Percentiles rank a stretch among this genome's conserved stretches.
Evolutionary conservation across 2,113 vertebrate species (phyloP).

Genomic region (Parotia lawesii): DNA sequence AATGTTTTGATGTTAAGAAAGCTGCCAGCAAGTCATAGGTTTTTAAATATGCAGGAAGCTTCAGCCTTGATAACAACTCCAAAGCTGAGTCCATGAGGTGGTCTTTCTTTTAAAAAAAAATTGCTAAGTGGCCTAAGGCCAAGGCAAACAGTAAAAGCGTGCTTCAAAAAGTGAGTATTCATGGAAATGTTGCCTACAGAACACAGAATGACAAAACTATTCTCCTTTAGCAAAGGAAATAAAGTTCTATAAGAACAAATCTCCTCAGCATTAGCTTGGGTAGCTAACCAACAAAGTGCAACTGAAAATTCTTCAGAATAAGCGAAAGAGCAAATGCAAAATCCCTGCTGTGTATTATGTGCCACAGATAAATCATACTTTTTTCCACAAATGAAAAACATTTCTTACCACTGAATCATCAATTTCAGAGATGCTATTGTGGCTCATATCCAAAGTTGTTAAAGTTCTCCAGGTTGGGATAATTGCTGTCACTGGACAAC

Average conservation of each 20-base stretch:
- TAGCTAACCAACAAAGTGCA: background rate
- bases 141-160: background rate
- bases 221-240: background rate
- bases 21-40: background rate
- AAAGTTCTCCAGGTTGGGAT: conserved; percentile 89
- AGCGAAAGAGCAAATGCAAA: background rate
- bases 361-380: background rate
- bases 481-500: conserved; percentile 84
- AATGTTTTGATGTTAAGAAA: background rate
- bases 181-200: background rate
- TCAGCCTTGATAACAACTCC: background rate
- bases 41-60: background rate
- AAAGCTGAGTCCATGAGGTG: background rate
- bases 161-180: background rate
- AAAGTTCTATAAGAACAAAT: background rate
- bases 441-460: conserved; percentile 95
- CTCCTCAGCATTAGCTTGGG: background rate
- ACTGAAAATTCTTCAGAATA: background rate
- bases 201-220: background rate
- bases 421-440: conserved; percentile 85
- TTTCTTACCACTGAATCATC: conserved; percentile 90
- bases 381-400: background rate
- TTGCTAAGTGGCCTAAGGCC: background rate
- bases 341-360: background rate
- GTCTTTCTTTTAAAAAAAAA: background rate